phyloP scores from a whole-genome alignment of 2,888 invertebrate genomes.

The Nipponacmea schrenckii region DNA sequence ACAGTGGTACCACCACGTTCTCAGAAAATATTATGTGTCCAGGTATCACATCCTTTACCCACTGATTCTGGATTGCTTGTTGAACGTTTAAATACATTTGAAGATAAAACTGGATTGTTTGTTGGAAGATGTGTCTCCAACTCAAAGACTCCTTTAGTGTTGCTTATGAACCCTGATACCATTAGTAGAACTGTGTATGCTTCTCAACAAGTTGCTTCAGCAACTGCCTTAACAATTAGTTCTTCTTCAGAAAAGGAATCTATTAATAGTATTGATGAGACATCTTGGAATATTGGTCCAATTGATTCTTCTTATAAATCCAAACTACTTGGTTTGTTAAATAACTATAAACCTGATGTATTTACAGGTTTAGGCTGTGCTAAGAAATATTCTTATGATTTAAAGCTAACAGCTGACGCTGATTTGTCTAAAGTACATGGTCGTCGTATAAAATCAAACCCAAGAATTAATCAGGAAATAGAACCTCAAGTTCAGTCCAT shows the following conservation, averaged over 20 bases:
- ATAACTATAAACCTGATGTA: neutral
- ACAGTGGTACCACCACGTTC: neutral
- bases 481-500: constrained; percentile 1
- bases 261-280: neutral
- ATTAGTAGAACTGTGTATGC: neutral
- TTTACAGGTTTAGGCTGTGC: neutral
- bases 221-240: neutral
- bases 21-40: neutral
- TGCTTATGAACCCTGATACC: neutral
- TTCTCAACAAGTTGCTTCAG: neutral
- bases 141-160: neutral
- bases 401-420: neutral
- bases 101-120: neutral
- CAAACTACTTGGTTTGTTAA: neutral
- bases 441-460: neutral
- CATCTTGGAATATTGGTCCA: neutral
- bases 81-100: neutral
- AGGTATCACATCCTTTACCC: neutral
- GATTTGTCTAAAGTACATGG: neutral
- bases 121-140: neutral
- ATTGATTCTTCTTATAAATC: neutral
- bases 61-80: neutral
- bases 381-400: neutral
- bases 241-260: neutral
- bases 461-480: neutral